Evolutionary conservation across 2,113 vertebrate genomes (phyloP), one percentile per base, ranked within the genome.

Genomic region (Python bivittatus): DNA sequence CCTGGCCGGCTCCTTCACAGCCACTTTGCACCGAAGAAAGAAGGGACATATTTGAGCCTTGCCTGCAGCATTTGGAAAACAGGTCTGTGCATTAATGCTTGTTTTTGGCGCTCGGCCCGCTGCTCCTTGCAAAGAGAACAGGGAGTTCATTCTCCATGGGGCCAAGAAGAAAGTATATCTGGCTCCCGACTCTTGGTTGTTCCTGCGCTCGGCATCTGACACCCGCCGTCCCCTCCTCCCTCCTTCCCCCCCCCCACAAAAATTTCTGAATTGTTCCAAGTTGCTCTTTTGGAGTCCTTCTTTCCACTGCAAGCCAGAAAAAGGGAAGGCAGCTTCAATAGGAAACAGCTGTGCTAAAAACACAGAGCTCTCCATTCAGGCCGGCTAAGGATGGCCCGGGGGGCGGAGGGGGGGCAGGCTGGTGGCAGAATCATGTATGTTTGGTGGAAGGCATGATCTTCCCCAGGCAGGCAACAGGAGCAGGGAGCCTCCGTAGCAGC

Each of bases 311-410:
- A 94, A 89, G 88, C 0, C 93, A 20, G 0, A 54, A 17, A 44
- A 29, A 93, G 91, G 58, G 0, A 54, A 56, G 52, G 48, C 5
- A 0, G 10, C 29, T 9, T 89, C 48, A 93, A 94, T 85, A 87
- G 93, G 94, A 93, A 93, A 1, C 53, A 64, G 94, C 91, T 94
- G 92, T 83, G 20, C 1, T 12, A 92, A 88, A 92, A 60, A 84
- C 64, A 95, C 94, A 94, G 91, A 95, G 93, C 91, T 90, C 42
- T 88, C 52, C 89, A 17, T 90, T 92, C 61, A 89, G 27, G 22
- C 10, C 27, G 93, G 84, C 72, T 0, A 0, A 6, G 89, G 23
- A 84, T 85, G 20, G 88, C 25, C 10, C 1, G 27, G 4, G 27
- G 22, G 22, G n/a, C n/a, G n/a, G n/a, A n/a, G 10, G 4, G 48